A percentile compares a stretch with the other conserved stretches of the same genome.
phyloP scores from a whole-genome alignment of 1,140 invertebrate genomes.

The Drosophila funebris region DNA sequence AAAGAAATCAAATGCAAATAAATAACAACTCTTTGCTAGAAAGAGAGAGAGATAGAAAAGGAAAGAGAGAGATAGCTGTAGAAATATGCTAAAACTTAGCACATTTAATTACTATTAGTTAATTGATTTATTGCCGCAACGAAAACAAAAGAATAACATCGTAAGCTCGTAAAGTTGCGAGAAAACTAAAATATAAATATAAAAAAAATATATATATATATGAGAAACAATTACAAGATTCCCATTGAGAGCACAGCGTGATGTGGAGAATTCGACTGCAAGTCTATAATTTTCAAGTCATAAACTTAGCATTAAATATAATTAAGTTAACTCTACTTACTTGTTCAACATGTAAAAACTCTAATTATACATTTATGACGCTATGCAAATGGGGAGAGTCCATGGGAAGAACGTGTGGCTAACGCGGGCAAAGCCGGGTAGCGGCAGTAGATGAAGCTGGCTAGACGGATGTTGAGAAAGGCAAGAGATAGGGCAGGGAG shows the following conservation, averaged over 20 bases:
- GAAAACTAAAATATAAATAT: background rate
- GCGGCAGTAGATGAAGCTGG: no score
- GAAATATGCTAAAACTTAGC: conserved; percentile 17
- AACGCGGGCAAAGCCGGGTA: no score
- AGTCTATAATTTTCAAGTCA: conserved; percentile 1
- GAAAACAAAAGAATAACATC: background rate
- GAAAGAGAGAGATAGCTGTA: background rate
- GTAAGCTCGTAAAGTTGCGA: background rate
- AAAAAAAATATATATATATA: no score
- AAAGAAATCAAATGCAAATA: background rate
- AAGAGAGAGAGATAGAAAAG: background rate
- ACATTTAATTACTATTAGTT: conserved; percentile 40
- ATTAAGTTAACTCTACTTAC: background rate
- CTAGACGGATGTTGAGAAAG: no score
- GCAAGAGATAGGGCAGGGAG: no score
- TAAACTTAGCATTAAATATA: background rate
- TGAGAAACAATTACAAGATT: background rate
- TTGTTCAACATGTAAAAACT: background rate
- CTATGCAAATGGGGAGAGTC: no score
- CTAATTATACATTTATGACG: no score
- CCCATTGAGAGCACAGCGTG: background rate
- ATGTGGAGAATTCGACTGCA: background rate
- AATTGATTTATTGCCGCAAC: conserved; percentile 43
- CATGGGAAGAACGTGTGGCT: no score
- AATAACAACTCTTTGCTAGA: background rate